A percentile compares a stretch with the other conserved stretches of the same genome.
These are phyloP conservation scores for Pristis pectinata DNA, from an alignment of 2,797 vertebrate genomes.

Conservation along the genomic window DNA sequence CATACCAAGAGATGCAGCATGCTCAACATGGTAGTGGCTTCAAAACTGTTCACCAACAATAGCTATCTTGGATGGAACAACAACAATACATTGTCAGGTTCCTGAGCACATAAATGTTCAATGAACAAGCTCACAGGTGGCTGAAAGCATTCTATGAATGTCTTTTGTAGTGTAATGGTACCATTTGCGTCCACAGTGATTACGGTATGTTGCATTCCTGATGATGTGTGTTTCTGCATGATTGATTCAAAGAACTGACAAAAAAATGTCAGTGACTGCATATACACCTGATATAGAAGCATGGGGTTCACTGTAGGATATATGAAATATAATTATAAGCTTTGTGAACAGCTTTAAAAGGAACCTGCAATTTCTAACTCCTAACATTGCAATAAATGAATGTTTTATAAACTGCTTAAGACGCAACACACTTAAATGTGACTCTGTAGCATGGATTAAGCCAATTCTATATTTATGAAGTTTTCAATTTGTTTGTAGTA, in stretches of 20 bases:
- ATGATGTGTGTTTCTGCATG: not conserved
- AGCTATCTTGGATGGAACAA: not conserved
- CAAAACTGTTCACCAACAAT: not conserved
- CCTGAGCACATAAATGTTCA: constrained; percentile 8
- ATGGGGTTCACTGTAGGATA: not conserved
- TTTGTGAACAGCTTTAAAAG: not conserved
- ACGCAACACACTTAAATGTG: not conserved
- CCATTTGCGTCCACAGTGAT: constrained; percentile 6
- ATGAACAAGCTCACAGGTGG: not conserved
- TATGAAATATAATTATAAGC: not conserved
- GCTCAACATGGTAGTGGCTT: not conserved
- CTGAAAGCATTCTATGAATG: constrained; percentile 11
- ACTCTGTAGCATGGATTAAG: not conserved
- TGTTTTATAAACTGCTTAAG: not conserved
- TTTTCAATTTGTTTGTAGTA: not conserved
- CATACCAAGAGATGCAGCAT: not conserved
- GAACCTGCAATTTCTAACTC: not conserved
- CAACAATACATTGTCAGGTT: not conserved
- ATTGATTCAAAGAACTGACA: not conserved
- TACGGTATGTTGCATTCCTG: constrained; percentile 1
- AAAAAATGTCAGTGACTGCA: not conserved
- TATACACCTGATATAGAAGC: not conserved
- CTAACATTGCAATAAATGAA: not conserved
- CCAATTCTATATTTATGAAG: not conserved
- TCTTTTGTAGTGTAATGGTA: not conserved